Percentiles rank a stretch among this genome's conserved stretches.
Conservation (phyloP, 2,888 invertebrate species). For the Halictus ligatus region DNA sequence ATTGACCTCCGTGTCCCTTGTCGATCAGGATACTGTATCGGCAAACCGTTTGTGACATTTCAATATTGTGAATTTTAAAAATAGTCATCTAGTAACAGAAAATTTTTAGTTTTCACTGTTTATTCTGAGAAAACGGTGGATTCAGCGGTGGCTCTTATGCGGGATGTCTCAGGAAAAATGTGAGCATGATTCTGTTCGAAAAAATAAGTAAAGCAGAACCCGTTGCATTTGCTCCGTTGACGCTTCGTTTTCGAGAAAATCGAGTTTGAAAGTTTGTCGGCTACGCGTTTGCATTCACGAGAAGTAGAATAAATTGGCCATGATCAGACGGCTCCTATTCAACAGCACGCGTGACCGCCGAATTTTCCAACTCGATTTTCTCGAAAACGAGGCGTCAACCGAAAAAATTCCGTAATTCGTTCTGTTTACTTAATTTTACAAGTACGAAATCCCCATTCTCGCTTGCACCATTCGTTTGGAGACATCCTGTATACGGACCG, state of each 20-base stretch:
- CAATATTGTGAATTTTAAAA: background rate
- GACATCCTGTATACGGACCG: background rate
- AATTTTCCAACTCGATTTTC: background rate
- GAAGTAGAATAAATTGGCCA: background rate
- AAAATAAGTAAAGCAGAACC: background rate
- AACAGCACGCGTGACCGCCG: background rate
- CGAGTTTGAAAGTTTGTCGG: background rate
- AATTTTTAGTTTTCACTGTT: too few relatives aligned
- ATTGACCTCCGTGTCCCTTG: background rate
- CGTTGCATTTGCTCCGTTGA: background rate
- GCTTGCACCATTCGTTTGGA: too few relatives aligned
- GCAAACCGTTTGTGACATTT: background rate
- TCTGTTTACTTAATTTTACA: background rate
- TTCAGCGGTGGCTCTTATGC: background rate
- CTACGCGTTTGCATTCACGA: background rate
- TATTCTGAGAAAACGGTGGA: background rate
- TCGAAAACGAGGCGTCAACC: background rate
- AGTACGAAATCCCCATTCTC: background rate
- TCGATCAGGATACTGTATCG: background rate
- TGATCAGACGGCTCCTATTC: background rate
- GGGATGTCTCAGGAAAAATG: background rate
- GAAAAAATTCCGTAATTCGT: background rate
- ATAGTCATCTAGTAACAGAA: too few relatives aligned
- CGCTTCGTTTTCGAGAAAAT: background rate
- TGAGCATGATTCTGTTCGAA: background rate